Conservation (phyloP, 2,797 vertebrate genomes). For the Pseudopleuronectes americanus region DNA sequence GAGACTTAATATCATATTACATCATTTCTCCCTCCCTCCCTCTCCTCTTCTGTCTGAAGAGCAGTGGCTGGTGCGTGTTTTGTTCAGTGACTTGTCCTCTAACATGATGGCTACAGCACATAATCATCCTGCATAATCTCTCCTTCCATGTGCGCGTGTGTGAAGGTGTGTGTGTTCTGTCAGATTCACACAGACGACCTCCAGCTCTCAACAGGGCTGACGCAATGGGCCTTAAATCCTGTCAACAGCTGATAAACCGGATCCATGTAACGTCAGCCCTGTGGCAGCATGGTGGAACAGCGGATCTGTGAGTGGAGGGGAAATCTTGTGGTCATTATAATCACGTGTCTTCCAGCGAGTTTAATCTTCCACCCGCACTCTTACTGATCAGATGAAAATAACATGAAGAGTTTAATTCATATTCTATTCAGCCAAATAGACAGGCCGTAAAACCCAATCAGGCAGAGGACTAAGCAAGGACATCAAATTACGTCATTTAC, state of each 20-base stretch:
- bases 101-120: conserved; percentile 16
- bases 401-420: not conserved
- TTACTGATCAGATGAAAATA: not conserved
- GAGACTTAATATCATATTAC: conserved; percentile 42
- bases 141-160: not conserved
- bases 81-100: conserved; percentile 3
- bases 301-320: not conserved
- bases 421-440: too few species aligned
- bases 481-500: too few species aligned
- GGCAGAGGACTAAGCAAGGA: too few species aligned
- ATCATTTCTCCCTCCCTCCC: conserved; percentile 14
- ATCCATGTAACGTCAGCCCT: conserved; percentile 16
- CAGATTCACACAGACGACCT: conserved; percentile 25
- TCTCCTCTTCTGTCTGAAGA: not conserved
- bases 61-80: conserved; percentile 5
- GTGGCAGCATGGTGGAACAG: not conserved
- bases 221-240: conserved; percentile 46
- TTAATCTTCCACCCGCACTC: not conserved
- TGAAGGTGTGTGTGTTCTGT: not conserved
- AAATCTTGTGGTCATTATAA: not conserved
- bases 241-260: conserved; percentile 36
- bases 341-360: not conserved
- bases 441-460: not conserved
- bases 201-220: conserved; percentile 7
- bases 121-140: conserved; percentile 36